These are phyloP conservation scores for Plectropomus leopardus DNA, from an alignment of 2,113 vertebrate species.

Conservation along the genomic window DNA sequence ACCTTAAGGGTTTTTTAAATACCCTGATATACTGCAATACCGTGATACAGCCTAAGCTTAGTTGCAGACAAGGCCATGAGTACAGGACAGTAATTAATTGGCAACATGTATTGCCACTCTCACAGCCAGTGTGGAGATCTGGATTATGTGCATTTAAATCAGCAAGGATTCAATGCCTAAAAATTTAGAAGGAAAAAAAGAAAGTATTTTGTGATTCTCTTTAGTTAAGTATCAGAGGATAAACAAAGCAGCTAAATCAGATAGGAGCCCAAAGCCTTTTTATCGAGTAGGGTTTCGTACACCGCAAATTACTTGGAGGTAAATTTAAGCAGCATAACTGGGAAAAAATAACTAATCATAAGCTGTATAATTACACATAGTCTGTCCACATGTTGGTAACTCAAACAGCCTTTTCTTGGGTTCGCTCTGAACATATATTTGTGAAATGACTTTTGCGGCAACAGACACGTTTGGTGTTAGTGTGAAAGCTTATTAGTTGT, in stretches of 20 bases:
- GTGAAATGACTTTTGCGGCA: neutral
- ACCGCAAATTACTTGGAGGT: constrained; percentile 8
- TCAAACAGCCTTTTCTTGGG: neutral
- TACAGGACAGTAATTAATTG: neutral
- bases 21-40: no score
- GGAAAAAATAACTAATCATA: neutral
- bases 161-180: neutral
- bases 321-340: neutral
- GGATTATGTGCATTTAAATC: neutral
- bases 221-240: neutral
- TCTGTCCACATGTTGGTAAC: constrained; percentile 23
- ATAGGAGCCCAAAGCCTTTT: neutral
- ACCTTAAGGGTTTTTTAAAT: no score
- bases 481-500: constrained; percentile 50
- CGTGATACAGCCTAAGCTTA: no score
- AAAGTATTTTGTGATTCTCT: neutral
- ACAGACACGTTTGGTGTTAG: constrained; percentile 51
- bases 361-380: constrained; percentile 10
- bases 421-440: constrained; percentile 2
- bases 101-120: no score
- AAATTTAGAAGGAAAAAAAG: neutral
- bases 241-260: neutral
- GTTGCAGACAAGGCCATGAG: neutral
- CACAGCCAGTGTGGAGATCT: neutral
- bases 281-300: neutral